A percentile compares a stretch with the other conserved stretches of the same genome.
phyloP scores from a whole-genome alignment of 2,888 invertebrate genomes.

The Nasonia oneida region DNA sequence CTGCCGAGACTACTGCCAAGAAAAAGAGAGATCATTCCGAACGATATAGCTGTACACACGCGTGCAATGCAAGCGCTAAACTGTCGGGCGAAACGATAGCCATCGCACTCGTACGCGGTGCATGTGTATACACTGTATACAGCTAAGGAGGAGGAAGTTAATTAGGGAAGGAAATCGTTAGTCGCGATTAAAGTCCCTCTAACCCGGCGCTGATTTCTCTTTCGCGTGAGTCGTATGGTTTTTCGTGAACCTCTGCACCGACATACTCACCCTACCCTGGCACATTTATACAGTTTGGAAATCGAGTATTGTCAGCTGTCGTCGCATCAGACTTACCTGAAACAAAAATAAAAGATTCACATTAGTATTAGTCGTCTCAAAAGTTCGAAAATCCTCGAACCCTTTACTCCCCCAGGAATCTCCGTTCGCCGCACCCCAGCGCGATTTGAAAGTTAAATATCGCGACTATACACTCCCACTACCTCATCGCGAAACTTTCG shows the following conservation, averaged over 20 bases:
- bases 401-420: not conserved
- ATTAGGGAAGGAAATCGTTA: conserved; percentile 60
- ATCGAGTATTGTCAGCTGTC: not conserved
- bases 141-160: conserved; percentile 20
- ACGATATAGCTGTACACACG: conserved; percentile 5
- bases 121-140: not conserved
- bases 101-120: conserved; percentile 13
- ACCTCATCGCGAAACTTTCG: not conserved
- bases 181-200: conserved; percentile 48
- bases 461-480: conserved; percentile 2
- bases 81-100: conserved; percentile 43
- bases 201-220: conserved; percentile 24
- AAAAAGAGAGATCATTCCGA: conserved; percentile 29
- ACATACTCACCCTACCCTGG: conserved; percentile 15
- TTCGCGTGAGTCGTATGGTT: not conserved
- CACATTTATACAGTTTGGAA: not conserved
- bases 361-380: not conserved
- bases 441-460: conserved; percentile 51
- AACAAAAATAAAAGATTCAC: conserved; percentile 43
- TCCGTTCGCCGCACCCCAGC: not conserved
- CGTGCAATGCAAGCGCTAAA: conserved; percentile 42
- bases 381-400: not conserved
- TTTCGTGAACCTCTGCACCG: not conserved
- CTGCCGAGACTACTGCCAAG: not conserved
- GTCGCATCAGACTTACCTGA: conserved; percentile 32